Conservation (phyloP, 2,888 invertebrate genomes). For the Aphodius sticticus region DNA sequence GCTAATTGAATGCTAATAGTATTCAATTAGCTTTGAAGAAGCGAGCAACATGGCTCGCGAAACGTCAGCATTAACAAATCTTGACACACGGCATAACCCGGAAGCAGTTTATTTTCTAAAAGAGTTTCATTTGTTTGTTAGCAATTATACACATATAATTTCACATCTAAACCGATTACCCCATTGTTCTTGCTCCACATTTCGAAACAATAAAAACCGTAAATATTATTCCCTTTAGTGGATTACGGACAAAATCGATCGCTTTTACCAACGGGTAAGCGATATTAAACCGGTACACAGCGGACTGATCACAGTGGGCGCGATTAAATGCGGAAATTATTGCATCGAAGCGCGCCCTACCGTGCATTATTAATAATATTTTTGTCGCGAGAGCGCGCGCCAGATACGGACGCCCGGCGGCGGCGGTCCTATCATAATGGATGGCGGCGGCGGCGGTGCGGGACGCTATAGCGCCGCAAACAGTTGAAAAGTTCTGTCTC, state of each 20-base stretch:
- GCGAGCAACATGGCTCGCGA: too few relatives aligned
- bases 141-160: too few relatives aligned
- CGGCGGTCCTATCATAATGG: neutral
- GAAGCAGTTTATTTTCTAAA: too few relatives aligned
- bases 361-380: conserved; percentile 18
- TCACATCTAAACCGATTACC: neutral
- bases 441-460: neutral
- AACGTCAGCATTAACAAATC: too few relatives aligned
- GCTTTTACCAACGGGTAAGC: neutral
- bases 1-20: too few relatives aligned
- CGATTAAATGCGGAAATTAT: conserved; percentile 4
- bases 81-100: too few relatives aligned
- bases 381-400: conserved; percentile 13
- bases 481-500: conserved; percentile 15
- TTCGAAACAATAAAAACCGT: neutral
- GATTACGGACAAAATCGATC: neutral
- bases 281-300: conserved; percentile 13
- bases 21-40: too few relatives aligned
- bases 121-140: too few relatives aligned
- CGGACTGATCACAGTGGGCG: conserved; percentile 6
- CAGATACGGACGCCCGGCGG: neutral
- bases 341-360: conserved; percentile 13
- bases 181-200: neutral
- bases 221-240: neutral
- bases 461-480: conserved; percentile 8